Evolutionary conservation across 2,113 vertebrate genomes (phyloP), one percentile per base, ranked within the genome.

Genomic region (Ceyx margarethae): DNA sequence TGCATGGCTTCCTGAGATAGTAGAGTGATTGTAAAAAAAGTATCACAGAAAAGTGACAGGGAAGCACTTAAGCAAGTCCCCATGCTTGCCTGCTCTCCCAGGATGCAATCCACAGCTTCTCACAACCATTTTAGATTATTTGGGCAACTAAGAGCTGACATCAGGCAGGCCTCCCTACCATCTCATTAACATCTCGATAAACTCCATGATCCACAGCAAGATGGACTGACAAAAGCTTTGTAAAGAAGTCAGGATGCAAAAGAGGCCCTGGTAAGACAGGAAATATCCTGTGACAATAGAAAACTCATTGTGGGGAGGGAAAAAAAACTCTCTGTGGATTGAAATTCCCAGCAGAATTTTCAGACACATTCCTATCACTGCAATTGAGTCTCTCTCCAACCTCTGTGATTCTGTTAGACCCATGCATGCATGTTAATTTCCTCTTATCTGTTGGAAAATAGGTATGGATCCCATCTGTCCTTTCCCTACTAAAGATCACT

Each of bases 111-210:
- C 33, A 53, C 0, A 0, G 72, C 46, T 89, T 25, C 74, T 81
- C 13, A 1, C 64, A 94, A 80, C 91, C 81, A 93, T 94, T 87
- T 96, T 91, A 95, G 89, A 92, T 60, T 60, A 80, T 81, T 87
- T 51, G 74, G 64, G 33, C 46, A 77, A 92, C 43, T 40, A 51
- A 29, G 46, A 96, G 60, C 89, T 77, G 78, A 82, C 95, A 92
- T 93, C 92, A 94, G 74, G 67, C 7, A 42, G 71, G 35, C 86
- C 48, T 89, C 67, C 43, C 84, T 82, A 89, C 78, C 75, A 92
- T 61, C 81, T 93, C 84, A 92, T 93, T 96, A 94, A 56, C 67
- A 94, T 92, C 67, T 85, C 6, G 26, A 89, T 87, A 76, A 91
- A 87, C 91, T 85, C 60, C 58, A 71, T 28, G 60, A 85, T 80